A percentile compares a stretch with the other conserved stretches of the same genome.
Conservation (phyloP, 2,797 vertebrate genomes). For the Salarias fasciatus region DNA sequence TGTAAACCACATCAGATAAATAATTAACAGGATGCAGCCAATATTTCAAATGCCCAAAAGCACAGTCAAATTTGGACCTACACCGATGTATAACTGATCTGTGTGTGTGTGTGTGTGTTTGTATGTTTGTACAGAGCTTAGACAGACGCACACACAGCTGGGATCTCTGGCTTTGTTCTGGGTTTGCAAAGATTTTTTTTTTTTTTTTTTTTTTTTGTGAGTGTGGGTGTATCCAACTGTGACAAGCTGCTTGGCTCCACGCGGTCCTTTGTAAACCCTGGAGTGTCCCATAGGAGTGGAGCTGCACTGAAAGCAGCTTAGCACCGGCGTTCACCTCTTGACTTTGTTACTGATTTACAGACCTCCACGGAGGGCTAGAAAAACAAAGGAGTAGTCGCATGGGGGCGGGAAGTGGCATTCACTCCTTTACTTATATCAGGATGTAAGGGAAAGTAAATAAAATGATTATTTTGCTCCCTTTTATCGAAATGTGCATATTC, state of each 20-base stretch:
- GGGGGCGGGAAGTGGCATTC: slow-evolving; percentile 40
- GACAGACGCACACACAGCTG: slow-evolving; percentile 70
- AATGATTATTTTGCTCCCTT: not conserved
- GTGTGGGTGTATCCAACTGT: slow-evolving; percentile 84
- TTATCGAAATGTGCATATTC: not conserved
- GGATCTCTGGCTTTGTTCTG: slow-evolving; percentile 84
- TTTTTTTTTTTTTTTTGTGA: slow-evolving; percentile 77
- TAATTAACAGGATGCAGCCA: slow-evolving; percentile 34
- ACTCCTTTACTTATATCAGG: slow-evolving; percentile 31
- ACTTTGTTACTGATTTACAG: slow-evolving; percentile 74
- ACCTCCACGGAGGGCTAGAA: slow-evolving; percentile 48
- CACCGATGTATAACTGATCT: slow-evolving; percentile 42
- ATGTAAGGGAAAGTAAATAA: not conserved
- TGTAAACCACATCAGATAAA: slow-evolving; percentile 31
- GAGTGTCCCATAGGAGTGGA: slow-evolving; percentile 74
- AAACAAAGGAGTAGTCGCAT: slow-evolving; percentile 64
- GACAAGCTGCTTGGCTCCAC: slow-evolving; percentile 79
- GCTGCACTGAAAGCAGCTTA: slow-evolving; percentile 51
- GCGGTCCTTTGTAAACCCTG: slow-evolving; percentile 72
- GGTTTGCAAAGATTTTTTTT: slow-evolving; percentile 82
- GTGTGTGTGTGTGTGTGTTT: slow-evolving; percentile 49
- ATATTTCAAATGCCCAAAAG: slow-evolving; percentile 41
- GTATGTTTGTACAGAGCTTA: slow-evolving; percentile 53
- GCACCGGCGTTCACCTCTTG: slow-evolving; percentile 53
- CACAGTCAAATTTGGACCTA: slow-evolving; percentile 62